Percentiles rank a stretch among this genome's conserved stretches.
These are phyloP conservation scores for Onthophagus taurus DNA, from an alignment of 1,140 invertebrate species.

Conservation along the genomic window DNA sequence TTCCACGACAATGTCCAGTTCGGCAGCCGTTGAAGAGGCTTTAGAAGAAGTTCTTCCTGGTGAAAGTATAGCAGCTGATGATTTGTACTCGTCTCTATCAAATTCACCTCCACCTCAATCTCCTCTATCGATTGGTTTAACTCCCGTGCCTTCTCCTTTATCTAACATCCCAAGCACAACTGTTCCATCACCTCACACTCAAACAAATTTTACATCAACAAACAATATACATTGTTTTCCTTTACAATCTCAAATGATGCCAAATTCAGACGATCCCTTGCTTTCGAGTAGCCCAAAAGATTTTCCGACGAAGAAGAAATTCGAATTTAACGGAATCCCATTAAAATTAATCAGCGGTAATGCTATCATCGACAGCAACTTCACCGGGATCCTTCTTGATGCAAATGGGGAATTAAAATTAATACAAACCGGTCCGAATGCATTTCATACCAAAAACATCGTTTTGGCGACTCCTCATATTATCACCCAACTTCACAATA, in stretches of 20 bases:
- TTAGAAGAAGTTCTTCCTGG: slow-evolving; percentile 69
- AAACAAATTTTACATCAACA: slow-evolving; percentile 36
- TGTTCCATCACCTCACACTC: slow-evolving; percentile 45
- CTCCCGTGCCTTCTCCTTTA: slow-evolving; percentile 49
- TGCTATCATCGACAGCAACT: slow-evolving; percentile 47
- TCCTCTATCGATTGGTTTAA: slow-evolving; percentile 42
- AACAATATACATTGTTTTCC: slow-evolving; percentile 38
- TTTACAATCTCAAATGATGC: slow-evolving; percentile 67
- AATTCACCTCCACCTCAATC: slow-evolving; percentile 56
- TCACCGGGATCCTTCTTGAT: slow-evolving; percentile 52
- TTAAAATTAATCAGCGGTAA: slow-evolving; percentile 53
- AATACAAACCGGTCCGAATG: slow-evolving; percentile 43
- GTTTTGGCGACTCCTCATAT: slow-evolving; percentile 33
- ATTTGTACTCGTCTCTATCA: slow-evolving; percentile 48
- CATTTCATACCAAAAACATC: slow-evolving; percentile 39
- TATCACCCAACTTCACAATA: slow-evolving; percentile 1
- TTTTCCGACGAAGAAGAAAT: slow-evolving; percentile 53
- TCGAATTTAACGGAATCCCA: slow-evolving; percentile 48
- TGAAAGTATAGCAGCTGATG: slow-evolving; percentile 51
- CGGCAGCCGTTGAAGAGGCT: slow-evolving; percentile 73
- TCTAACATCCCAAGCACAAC: slow-evolving; percentile 43
- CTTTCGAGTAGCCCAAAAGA: slow-evolving; percentile 73
- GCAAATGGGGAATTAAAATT: slow-evolving; percentile 55
- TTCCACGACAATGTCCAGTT: slow-evolving; percentile 75
- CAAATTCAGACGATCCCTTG: slow-evolving; percentile 74